These are phyloP conservation scores for Amphipyra tragopoginis DNA, from an alignment of 2,888 invertebrate genomes.

Conservation along the genomic window DNA sequence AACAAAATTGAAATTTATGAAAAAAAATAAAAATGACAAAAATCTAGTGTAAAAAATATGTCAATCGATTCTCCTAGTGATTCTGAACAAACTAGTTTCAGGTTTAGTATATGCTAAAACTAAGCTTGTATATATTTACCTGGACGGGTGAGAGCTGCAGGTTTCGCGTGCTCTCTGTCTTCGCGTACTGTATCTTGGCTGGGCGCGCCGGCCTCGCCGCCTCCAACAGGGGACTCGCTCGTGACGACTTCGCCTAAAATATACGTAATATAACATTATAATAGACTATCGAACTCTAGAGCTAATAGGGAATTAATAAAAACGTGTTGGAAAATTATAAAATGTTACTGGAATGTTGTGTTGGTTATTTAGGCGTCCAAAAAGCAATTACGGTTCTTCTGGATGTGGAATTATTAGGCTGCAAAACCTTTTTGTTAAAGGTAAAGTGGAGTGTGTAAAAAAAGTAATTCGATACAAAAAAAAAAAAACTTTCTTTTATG, in stretches of 20 bases:
- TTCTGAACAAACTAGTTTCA: too few relatives aligned
- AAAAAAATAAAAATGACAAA: too few relatives aligned
- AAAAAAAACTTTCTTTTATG: too few relatives aligned
- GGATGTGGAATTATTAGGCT: constrained; percentile 12
- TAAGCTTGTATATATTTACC: too few relatives aligned
- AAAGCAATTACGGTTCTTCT: constrained; percentile 9
- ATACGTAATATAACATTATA: too few relatives aligned
- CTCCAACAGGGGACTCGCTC: constrained; percentile 82
- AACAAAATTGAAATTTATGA: too few relatives aligned
- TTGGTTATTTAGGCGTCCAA: constrained; percentile 13
- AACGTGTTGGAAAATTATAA: not conserved
- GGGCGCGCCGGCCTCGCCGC: constrained; percentile 78
- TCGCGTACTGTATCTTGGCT: constrained; percentile 86
- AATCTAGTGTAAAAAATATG: too few relatives aligned
- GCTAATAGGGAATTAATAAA: too few relatives aligned
- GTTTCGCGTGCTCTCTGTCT: constrained; percentile 91
- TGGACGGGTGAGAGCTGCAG: constrained; percentile 93
- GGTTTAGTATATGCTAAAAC: too few relatives aligned
- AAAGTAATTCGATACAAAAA: not conserved
- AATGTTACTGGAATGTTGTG: not conserved
- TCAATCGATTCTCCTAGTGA: too few relatives aligned
- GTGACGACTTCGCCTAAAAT: constrained; percentile 75
- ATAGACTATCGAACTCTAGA: too few relatives aligned
- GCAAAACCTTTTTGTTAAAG: constrained; percentile 20
- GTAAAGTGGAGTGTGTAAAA: not conserved